Evolutionary conservation across 35 echinoderm and acorn worm species (phyloP).

Genomic region (Ophiothrix spiculata): DNA sequence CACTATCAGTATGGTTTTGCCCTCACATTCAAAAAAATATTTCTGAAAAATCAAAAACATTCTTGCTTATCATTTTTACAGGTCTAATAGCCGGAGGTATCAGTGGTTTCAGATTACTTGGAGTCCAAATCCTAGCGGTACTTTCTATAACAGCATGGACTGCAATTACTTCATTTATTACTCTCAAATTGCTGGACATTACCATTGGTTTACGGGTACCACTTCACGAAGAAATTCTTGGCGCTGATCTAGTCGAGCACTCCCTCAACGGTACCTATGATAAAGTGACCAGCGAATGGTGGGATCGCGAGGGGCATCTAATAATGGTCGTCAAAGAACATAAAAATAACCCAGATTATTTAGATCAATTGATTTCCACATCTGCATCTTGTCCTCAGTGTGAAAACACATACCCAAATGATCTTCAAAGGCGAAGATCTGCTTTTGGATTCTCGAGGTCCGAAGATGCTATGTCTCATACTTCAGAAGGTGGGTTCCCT

Average conservation of each 20-base stretch:
- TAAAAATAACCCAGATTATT: constrained; percentile 7
- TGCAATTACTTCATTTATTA: constrained; percentile 26
- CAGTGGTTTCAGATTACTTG: constrained; percentile 51
- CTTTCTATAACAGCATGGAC: constrained; percentile 54
- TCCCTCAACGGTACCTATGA: constrained; percentile 67
- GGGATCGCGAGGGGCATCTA: constrained; percentile 39
- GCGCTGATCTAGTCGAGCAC: constrained; percentile 73
- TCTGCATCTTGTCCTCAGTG: neutral
- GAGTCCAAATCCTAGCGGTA: constrained; percentile 53
- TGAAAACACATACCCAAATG: neutral
- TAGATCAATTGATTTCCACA: neutral
- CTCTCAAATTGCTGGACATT: constrained; percentile 50
- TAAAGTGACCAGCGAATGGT: constrained; percentile 47
- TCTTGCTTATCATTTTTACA: constrained; percentile 3
- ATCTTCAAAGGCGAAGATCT: neutral
- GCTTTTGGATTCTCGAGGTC: constrained; percentile 22
- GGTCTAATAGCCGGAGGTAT: constrained; percentile 63
- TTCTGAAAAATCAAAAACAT: too few species aligned
- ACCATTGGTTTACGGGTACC: constrained; percentile 78
- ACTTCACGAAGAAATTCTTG: constrained; percentile 73
- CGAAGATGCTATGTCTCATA: neutral
- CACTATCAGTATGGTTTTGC: too few species aligned
- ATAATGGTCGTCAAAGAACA: constrained; percentile 41
- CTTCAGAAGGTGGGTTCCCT: neutral
- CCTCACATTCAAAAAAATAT: too few species aligned